A percentile compares a stretch with the other conserved stretches of the same genome.
Evolutionary conservation across 2,797 vertebrate genomes (phyloP).

Genomic region (Clarias platycephalus): DNA sequence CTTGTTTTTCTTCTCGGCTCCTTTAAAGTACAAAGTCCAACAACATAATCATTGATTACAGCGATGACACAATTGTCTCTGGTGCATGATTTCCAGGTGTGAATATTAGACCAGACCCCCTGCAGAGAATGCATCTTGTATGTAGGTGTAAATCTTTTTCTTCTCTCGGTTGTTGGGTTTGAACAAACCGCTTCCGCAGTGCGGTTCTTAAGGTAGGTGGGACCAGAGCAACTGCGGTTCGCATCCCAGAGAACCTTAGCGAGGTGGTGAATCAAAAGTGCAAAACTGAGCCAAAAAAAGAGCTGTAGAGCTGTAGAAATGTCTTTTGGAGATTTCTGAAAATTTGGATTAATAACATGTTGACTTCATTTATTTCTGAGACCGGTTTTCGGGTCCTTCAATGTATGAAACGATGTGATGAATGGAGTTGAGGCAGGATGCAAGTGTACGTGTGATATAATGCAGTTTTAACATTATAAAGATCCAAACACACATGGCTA

Average conservation of each 20-base stretch:
- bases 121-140: neutral
- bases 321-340: neutral
- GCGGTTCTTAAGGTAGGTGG: neutral
- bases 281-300: neutral
- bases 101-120: neutral
- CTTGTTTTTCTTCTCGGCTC: neutral
- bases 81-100: neutral
- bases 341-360: too few relatives aligned
- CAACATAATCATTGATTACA: neutral
- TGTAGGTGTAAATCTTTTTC: neutral
- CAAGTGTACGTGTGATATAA: too few relatives aligned
- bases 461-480: too few relatives aligned
- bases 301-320: neutral
- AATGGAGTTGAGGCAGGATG: too few relatives aligned
- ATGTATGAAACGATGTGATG: too few relatives aligned
- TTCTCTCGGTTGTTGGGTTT: neutral
- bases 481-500: too few relatives aligned
- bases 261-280: neutral
- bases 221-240: neutral
- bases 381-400: too few relatives aligned
- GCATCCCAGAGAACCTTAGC: neutral
- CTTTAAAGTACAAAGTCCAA: neutral
- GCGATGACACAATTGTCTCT: neutral
- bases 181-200: neutral
- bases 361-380: too few relatives aligned